These are phyloP conservation scores for Philereme vetulata DNA, from an alignment of 2,888 invertebrate species.

Conservation along the genomic window DNA sequence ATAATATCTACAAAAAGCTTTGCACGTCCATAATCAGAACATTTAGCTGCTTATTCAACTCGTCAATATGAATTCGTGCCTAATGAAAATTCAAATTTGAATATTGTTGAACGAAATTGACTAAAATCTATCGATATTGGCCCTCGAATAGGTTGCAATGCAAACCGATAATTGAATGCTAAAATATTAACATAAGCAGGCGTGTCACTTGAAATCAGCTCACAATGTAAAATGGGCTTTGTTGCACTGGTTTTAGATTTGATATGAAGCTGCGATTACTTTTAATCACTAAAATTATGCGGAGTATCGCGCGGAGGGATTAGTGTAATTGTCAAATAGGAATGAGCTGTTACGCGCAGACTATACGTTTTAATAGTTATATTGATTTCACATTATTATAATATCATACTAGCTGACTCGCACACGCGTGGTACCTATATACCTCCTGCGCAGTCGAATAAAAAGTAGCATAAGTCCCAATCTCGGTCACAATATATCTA, in stretches of 20 bases:
- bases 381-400: too few species aligned
- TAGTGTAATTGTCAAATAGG: too few species aligned
- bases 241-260: background rate
- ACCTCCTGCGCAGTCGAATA: too few species aligned
- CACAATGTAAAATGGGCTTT: background rate
- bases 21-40: conserved; percentile 53
- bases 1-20: conserved; percentile 31
- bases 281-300: too few species aligned
- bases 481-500: too few species aligned
- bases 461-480: too few species aligned
- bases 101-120: conserved; percentile 66
- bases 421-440: too few species aligned
- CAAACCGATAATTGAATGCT: conserved; percentile 61
- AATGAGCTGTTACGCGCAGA: too few species aligned
- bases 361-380: too few species aligned
- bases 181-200: conserved; percentile 57
- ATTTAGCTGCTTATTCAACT: conserved; percentile 65
- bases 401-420: too few species aligned
- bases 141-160: conserved; percentile 47
- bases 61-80: conserved; percentile 62
- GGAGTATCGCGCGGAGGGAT: too few species aligned
- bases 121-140: conserved; percentile 57
- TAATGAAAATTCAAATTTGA: conserved; percentile 72
- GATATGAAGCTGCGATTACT: too few species aligned
- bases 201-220: background rate